These are phyloP conservation scores for Monomorium pharaonis DNA, from an alignment of 1,140 invertebrate genomes.

Conservation along the genomic window DNA sequence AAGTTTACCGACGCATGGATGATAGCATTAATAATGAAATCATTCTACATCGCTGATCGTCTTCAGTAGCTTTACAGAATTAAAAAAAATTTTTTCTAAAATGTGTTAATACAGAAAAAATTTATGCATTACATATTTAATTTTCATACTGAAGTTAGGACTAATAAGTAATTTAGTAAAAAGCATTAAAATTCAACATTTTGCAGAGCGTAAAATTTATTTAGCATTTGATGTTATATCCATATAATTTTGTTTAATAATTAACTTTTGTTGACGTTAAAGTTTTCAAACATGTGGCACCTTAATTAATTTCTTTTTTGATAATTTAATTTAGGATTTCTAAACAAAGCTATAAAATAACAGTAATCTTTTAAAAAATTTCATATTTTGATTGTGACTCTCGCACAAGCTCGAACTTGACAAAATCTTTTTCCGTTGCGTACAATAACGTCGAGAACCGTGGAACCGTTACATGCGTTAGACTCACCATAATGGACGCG, in stretches of 20 bases:
- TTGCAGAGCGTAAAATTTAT: neutral
- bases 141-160: neutral
- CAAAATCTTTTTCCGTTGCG: conserved; percentile 50
- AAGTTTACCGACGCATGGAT: neutral
- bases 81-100: too few relatives aligned
- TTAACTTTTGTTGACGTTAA: neutral
- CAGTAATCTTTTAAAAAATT: neutral
- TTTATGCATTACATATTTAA: neutral
- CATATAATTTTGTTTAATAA: neutral
- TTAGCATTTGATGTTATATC: neutral
- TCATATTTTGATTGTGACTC: too few relatives aligned
- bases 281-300: neutral
- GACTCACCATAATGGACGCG: conserved; percentile 69
- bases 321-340: neutral
- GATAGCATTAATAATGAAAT: neutral
- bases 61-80: neutral
- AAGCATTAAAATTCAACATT: neutral
- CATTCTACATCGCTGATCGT: neutral
- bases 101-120: neutral
- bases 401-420: neutral
- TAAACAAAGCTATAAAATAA: neutral
- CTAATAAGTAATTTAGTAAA: neutral
- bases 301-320: neutral
- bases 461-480: conserved; percentile 63
- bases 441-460: conserved; percentile 64